Percentiles rank a stretch among this genome's conserved stretches.
phyloP scores from a whole-genome alignment of 2,888 invertebrate species.

The Mythimna albipuncta region DNA sequence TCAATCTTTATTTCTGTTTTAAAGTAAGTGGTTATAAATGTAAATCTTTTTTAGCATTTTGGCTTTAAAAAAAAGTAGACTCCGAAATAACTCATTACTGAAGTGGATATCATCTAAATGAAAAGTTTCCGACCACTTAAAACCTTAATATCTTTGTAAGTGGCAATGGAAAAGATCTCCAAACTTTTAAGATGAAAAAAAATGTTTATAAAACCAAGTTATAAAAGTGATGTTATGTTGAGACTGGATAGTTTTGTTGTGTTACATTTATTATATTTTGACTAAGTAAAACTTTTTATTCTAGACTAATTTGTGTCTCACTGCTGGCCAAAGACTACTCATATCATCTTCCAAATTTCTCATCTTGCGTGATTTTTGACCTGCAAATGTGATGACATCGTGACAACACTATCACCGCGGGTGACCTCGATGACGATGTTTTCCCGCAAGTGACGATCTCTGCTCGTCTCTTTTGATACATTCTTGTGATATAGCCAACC shows the following conservation, averaged over 20 bases:
- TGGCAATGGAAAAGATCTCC: slow-evolving; percentile 54
- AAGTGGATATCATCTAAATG: slow-evolving; percentile 62
- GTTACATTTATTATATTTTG: slow-evolving; percentile 13
- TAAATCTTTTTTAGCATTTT: slow-evolving; percentile 55
- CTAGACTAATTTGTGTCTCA: too few species aligned
- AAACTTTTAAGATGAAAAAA: slow-evolving; percentile 58
- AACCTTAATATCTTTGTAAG: slow-evolving; percentile 61
- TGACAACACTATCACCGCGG: too few species aligned
- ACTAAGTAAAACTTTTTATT: too few species aligned
- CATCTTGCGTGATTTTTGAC: too few species aligned
- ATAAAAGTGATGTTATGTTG: slow-evolving; percentile 37
- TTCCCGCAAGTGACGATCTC: too few species aligned
- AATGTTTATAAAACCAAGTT: slow-evolving; percentile 40
- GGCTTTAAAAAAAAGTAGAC: slow-evolving; percentile 46
- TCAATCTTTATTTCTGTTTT: background rate
- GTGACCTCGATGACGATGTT: too few species aligned
- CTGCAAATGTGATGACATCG: too few species aligned
- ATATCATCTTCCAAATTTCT: too few species aligned
- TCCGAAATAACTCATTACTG: slow-evolving; percentile 59
- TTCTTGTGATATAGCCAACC: too few species aligned
- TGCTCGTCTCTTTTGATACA: too few species aligned
- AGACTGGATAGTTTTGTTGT: slow-evolving; percentile 27
- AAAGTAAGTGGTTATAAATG: slow-evolving; percentile 46
- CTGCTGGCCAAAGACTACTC: too few species aligned
- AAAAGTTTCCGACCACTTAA: slow-evolving; percentile 58